Conservation (phyloP, 2,797 vertebrate genomes). For the Pachyuromys duprasi region DNA sequence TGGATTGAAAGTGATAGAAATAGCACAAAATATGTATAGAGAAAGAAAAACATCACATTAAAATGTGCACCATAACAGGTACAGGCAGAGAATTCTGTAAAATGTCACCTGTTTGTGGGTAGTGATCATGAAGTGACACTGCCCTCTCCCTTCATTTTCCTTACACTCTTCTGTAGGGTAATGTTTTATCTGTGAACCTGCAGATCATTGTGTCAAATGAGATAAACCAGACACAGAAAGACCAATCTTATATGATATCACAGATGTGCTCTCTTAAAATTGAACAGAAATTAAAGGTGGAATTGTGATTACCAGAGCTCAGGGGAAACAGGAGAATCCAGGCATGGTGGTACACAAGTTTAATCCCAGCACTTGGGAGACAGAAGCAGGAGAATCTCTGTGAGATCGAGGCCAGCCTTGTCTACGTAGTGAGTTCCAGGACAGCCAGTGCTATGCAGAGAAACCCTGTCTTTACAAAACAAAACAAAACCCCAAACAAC, state of each 20-base stretch:
- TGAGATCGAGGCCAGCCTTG: neutral
- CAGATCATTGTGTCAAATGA: neutral
- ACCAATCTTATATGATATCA: too few species aligned
- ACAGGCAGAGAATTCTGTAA: neutral
- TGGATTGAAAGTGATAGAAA: neutral
- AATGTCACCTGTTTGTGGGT: neutral
- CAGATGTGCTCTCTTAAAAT: too few species aligned
- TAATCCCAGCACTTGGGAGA: neutral
- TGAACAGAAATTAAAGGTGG: neutral
- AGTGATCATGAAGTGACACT: neutral
- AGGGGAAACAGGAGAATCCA: neutral
- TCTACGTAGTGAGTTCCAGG: neutral
- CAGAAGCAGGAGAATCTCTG: neutral
- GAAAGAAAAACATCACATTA: neutral
- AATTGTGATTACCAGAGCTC: neutral
- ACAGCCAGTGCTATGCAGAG: neutral
- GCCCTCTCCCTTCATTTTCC: neutral
- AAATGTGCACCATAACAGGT: neutral
- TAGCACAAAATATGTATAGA: neutral
- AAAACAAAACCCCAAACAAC: neutral
- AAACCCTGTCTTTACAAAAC: neutral
- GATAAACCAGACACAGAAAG: neutral
- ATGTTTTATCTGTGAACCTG: neutral
- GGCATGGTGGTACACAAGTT: neutral
- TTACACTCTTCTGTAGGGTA: neutral